A percentile compares a stretch with the other conserved stretches of the same genome.
phyloP scores from a whole-genome alignment of 1,140 invertebrate genomes.

The Nebria ingens region DNA sequence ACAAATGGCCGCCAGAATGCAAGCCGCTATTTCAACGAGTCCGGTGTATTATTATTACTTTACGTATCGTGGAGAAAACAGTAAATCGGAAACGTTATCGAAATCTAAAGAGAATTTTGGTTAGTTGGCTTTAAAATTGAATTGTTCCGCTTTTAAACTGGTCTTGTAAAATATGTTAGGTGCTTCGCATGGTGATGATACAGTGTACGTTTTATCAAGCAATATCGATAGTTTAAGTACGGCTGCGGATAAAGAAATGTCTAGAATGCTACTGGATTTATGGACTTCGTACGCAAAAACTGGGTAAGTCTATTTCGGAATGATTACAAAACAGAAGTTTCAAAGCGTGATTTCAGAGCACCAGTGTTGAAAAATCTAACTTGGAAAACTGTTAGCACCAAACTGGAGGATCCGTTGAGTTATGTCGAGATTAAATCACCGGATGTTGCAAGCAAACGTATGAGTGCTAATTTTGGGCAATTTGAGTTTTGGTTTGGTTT shows the following conservation, averaged over 20 bases:
- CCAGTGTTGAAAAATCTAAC: slow-evolving; percentile 26
- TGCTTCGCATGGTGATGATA: slow-evolving; percentile 50
- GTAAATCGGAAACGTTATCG: slow-evolving; percentile 39
- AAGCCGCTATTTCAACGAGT: slow-evolving; percentile 38
- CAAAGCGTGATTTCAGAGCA: slow-evolving; percentile 28
- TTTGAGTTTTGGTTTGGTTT: slow-evolving; percentile 44
- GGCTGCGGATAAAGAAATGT: slow-evolving; percentile 37
- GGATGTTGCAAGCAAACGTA: slow-evolving; percentile 36
- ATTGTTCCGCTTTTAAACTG: slow-evolving; percentile 10
- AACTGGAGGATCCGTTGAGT: slow-evolving; percentile 30
- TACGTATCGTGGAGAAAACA: slow-evolving; percentile 39
- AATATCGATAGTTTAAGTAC: slow-evolving; percentile 22
- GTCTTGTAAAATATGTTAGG: too few species aligned
- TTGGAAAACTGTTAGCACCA: slow-evolving; percentile 31
- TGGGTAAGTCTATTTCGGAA: slow-evolving; percentile 35
- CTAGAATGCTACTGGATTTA: slow-evolving; percentile 40
- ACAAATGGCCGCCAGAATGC: slow-evolving; percentile 41
- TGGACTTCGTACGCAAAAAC: slow-evolving; percentile 42
- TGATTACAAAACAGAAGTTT: too few species aligned
- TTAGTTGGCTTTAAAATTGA: slow-evolving; percentile 24
- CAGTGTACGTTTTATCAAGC: slow-evolving; percentile 31
- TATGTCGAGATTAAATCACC: slow-evolving; percentile 43
- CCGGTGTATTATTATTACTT: slow-evolving; percentile 48
- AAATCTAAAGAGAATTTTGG: slow-evolving; percentile 40
- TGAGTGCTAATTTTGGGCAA: slow-evolving; percentile 26